Evolutionary conservation across 2,797 vertebrate species (phyloP), one percentile per base, ranked within the genome.

Genomic region (Anabas testudineus): DNA sequence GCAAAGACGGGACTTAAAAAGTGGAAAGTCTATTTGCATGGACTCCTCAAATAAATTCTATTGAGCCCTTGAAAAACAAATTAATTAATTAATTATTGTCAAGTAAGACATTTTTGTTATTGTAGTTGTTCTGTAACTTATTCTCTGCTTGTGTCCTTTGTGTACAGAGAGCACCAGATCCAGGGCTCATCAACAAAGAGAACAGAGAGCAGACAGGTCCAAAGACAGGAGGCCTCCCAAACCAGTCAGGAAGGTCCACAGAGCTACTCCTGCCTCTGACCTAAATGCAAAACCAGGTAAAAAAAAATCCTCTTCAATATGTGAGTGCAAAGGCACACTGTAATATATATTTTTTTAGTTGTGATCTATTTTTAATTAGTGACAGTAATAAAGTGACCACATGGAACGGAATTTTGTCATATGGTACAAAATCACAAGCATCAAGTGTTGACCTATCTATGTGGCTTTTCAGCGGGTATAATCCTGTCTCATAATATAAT

Each of bases 211-310:
- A 59, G 92, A 91, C 24, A 45, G 80, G 34, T 74, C 81, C 21
- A 93, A 86, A 80, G 92, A 93, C 69, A 91, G 85, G 87, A 93
- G 84, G 68, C 59, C 81, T 24, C 37, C 88, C 26, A 95, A 91
- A 84, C 92, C 96, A 56, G 92, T 96, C 42, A 90, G 96, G 82
- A 99, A 98, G 91, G 92, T 97, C 68, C 95, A 97, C 71, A 95
- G 94, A 87, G 86, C 94, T 67, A 53, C 88, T 18, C 90, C 87
- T 7, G 80, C 89, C 28, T 87, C 94, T 80, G 95, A 93, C 80
- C 88, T 91, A 21, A 94, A 96, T 65, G 79, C 92, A 72, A 98
- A 93, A 92, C 90, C 94, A 95, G 95, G 97, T 98, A 90, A 51
- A 67, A 71, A 67, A 71, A 32, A 71, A 78, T 82, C 63, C 55